These are phyloP conservation scores for Erynnis tages DNA, from an alignment of 2,888 invertebrate genomes.

Conservation along the genomic window DNA sequence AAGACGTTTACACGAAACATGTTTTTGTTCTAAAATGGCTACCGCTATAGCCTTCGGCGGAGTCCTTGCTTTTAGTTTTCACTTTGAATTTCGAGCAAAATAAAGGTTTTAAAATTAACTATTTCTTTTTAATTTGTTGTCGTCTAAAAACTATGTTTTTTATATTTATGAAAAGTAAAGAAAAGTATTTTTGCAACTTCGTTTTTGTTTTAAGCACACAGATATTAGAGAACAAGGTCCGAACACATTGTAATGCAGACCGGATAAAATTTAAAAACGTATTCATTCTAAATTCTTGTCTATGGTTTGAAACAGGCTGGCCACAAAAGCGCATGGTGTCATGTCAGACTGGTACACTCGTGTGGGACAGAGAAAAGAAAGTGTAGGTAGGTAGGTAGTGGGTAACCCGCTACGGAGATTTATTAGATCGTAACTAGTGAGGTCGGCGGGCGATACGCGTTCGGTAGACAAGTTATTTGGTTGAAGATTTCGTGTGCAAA, in stretches of 20 bases:
- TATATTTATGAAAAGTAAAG: not conserved
- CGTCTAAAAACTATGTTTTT: too few relatives aligned
- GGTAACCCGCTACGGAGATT: constrained; percentile 9
- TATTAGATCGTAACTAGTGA: constrained; percentile 26
- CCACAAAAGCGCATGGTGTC: constrained; percentile 13
- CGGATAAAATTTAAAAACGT: not conserved
- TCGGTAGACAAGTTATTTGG: not conserved
- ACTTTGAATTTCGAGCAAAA: constrained; percentile 3
- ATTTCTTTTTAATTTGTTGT: too few relatives aligned
- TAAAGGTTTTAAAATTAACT: not conserved
- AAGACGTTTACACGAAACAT: constrained; percentile 28
- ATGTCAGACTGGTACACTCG: not conserved
- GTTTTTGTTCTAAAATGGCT: constrained; percentile 27
- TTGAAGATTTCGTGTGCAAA: too few relatives aligned
- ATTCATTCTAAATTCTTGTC: too few relatives aligned
- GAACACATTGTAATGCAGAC: too few relatives aligned
- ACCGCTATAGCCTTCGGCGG: constrained; percentile 8
- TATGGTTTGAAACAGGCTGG: constrained; percentile 1
- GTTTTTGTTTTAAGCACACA: too few relatives aligned
- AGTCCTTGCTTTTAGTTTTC: constrained; percentile 19
- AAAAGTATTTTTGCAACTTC: too few relatives aligned
- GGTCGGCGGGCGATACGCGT: constrained; percentile 6
- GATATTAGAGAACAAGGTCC: too few relatives aligned
- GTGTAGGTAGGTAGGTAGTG: constrained; percentile 23
- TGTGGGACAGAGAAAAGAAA: constrained; percentile 25